phyloP scores from a whole-genome alignment of 2,888 invertebrate genomes.

The Marasmarcha lunaedactyla region DNA sequence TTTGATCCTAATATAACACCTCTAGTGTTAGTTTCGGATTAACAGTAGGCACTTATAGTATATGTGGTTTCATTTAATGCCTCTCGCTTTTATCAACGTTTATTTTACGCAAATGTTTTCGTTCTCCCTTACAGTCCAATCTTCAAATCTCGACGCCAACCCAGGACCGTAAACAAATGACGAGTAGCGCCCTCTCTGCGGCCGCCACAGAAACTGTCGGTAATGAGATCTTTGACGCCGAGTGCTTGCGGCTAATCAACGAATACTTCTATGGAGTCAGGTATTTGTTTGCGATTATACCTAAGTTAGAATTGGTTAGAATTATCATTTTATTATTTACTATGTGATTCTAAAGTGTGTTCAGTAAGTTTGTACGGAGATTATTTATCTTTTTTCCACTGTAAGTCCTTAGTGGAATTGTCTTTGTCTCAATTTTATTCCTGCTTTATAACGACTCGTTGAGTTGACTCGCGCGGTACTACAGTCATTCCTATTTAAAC shows the following conservation, averaged over 20 bases:
- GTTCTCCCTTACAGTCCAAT: constrained; percentile 54
- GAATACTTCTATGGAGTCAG: constrained; percentile 94
- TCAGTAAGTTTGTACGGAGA: no score
- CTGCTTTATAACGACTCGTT: no score
- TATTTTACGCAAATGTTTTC: no score
- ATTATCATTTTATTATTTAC: not conserved
- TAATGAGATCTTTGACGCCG: constrained; percentile 88
- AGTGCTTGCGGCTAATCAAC: constrained; percentile 91
- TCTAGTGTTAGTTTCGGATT: no score
- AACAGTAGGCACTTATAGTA: no score
- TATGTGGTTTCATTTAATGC: no score
- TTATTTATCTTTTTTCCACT: constrained; percentile 3
- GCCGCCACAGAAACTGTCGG: constrained; percentile 84
- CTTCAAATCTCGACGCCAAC: constrained; percentile 74
- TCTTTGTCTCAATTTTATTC: not conserved
- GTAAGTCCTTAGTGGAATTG: no score
- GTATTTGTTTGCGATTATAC: no score
- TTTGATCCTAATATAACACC: no score
- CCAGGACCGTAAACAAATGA: constrained; percentile 79
- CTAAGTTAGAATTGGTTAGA: not conserved
- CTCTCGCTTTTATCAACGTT: no score
- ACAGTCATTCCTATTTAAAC: no score
- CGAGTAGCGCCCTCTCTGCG: constrained; percentile 74
- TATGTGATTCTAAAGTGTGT: constrained; percentile 4
- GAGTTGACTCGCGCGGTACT: no score